These are phyloP conservation scores for Nothoprocta perdicaria DNA, from an alignment of 2,113 vertebrate species.

Conservation along the genomic window DNA sequence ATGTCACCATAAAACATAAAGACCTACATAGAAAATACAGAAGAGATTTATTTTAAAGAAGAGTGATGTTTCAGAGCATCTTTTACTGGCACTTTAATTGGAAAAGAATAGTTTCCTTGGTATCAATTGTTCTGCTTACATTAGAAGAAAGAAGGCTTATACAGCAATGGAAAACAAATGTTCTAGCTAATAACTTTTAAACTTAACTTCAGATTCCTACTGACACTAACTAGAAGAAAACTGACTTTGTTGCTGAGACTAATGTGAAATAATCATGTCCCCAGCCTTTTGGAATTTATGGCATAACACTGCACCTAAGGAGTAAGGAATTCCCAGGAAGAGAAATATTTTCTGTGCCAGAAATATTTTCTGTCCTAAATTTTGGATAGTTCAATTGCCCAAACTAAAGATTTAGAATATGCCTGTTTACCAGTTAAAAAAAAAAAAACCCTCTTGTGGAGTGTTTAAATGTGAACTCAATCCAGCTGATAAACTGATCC, in stretches of 20 bases:
- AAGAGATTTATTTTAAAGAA: neutral
- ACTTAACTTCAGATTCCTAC: conserved; percentile 16
- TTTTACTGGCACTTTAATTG: conserved; percentile 19
- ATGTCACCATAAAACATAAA: neutral
- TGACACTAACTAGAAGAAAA: conserved; percentile 15
- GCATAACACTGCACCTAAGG: neutral
- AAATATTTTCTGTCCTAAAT: neutral
- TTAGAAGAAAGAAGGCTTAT: neutral
- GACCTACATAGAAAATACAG: neutral
- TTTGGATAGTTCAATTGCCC: neutral
- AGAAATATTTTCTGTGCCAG: conserved; percentile 17
- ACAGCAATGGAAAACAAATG: conserved; percentile 24
- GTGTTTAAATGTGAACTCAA: neutral
- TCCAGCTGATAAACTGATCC: neutral
- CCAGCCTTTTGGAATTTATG: neutral
- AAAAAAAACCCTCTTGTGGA: neutral
- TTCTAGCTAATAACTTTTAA: conserved; percentile 17
- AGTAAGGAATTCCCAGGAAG: conserved; percentile 30
- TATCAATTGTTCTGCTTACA: neutral
- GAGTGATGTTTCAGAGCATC: neutral
- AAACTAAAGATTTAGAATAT: conserved; percentile 29
- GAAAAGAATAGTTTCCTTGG: neutral
- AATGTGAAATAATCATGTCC: conserved; percentile 24
- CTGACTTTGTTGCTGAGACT: neutral
- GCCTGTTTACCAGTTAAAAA: neutral